Evolutionary conservation across 2,888 invertebrate species (phyloP).

Genomic region (Andricus curvator): DNA sequence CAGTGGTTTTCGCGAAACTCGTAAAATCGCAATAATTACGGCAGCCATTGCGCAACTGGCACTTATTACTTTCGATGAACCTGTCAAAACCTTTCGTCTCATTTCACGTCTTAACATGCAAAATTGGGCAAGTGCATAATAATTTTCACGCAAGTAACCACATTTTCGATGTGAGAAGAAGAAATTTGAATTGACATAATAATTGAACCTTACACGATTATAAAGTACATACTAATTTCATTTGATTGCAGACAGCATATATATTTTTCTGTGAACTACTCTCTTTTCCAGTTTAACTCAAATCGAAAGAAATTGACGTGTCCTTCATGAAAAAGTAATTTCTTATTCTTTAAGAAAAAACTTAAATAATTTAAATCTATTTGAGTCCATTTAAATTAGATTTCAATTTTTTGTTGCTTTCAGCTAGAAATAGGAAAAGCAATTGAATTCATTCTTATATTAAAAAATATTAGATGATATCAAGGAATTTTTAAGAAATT

Average conservation of each 20-base stretch:
- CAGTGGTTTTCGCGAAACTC: not conserved
- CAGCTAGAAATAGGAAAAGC: too few relatives aligned
- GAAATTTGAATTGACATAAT: not conserved
- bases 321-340: not conserved
- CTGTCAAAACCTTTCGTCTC: slow-evolving; percentile 3
- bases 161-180: not conserved
- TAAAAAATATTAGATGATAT: too few relatives aligned
- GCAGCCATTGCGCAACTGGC: not conserved
- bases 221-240: not conserved
- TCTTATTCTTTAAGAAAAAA: not conserved
- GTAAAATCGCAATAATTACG: slow-evolving; percentile 23
- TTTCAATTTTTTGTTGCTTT: too few relatives aligned
- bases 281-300: not conserved
- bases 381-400: too few relatives aligned
- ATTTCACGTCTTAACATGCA: not conserved
- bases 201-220: not conserved
- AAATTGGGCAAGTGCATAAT: not conserved
- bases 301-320: too few relatives aligned
- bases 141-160: not conserved
- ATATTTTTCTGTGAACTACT: not conserved
- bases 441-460: too few relatives aligned
- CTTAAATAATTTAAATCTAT: not conserved
- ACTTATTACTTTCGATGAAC: not conserved
- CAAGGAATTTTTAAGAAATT: too few relatives aligned
- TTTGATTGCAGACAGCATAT: not conserved